These are phyloP conservation scores for Cheilosia pagana DNA, from an alignment of 2,888 invertebrate species.

Conservation along the genomic window DNA sequence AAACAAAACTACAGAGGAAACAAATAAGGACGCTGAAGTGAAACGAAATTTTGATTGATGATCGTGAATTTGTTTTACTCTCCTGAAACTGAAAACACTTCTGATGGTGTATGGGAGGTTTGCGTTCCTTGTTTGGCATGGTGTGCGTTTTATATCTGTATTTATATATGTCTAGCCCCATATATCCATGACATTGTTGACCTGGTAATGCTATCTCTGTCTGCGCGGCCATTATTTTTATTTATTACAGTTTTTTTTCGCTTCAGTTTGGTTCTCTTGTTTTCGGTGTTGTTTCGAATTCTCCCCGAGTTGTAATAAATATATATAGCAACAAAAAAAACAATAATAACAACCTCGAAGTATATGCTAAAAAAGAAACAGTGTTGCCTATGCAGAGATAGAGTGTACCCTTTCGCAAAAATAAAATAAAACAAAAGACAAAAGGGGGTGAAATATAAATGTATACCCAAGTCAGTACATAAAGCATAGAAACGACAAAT, in stretches of 20 bases:
- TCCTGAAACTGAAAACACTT: constrained; percentile 53
- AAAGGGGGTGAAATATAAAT: constrained; percentile 7
- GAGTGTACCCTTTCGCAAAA: constrained; percentile 49
- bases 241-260: constrained; percentile 65
- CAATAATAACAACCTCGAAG: constrained; percentile 41
- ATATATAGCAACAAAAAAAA: constrained; percentile 45
- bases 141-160: constrained; percentile 32
- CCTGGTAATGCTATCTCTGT: constrained; percentile 76
- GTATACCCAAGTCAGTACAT: constrained; percentile 22
- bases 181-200: constrained; percentile 66
- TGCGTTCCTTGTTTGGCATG: constrained; percentile 20
- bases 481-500: constrained; percentile 50
- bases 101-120: constrained; percentile 12
- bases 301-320: constrained; percentile 43
- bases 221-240: constrained; percentile 76
- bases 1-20: constrained; percentile 55
- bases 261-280: constrained; percentile 22
- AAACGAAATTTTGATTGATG: constrained; percentile 77
- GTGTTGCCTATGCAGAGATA: constrained; percentile 41
- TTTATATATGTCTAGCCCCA: constrained; percentile 58
- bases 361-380: constrained; percentile 47
- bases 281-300: constrained; percentile 40
- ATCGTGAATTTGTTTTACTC: constrained; percentile 76
- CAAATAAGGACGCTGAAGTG: constrained; percentile 73
- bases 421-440: constrained; percentile 18